phyloP scores from a whole-genome alignment of 2,797 vertebrate genomes.

The Chiroxiphia lanceolata region DNA sequence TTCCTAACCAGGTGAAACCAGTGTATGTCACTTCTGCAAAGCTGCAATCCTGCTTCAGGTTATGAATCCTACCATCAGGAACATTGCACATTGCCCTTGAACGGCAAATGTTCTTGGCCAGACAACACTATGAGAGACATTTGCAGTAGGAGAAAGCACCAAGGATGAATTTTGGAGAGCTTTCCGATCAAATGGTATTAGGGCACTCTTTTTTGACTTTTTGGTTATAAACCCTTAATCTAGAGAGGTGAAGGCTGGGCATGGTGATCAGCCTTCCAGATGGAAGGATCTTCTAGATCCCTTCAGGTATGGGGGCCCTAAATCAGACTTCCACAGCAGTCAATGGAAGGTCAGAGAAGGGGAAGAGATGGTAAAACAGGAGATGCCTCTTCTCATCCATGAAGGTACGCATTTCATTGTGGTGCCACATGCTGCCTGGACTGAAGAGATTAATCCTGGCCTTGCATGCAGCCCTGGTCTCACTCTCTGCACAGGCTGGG shows the following conservation, averaged over 20 bases:
- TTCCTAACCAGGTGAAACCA: not conserved
- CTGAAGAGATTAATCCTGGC: not conserved
- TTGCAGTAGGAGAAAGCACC: not conserved
- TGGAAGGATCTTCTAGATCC: not conserved
- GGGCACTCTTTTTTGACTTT: not conserved
- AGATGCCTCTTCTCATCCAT: not conserved
- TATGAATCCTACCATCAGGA: not conserved
- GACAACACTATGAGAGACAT: not conserved
- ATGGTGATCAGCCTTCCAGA: not conserved
- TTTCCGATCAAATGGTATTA: not conserved
- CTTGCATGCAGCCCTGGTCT: not conserved
- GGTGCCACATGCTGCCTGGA: rapidly evolving
- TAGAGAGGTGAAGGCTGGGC: not conserved
- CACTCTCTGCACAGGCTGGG: not conserved
- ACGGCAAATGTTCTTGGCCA: not conserved
- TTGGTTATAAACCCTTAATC: not conserved
- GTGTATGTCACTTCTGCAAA: not conserved
- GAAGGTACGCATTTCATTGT: not conserved
- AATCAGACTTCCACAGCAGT: not conserved
- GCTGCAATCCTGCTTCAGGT: not conserved
- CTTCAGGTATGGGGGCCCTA: not conserved
- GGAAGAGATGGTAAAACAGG: not conserved
- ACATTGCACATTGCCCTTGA: not conserved
- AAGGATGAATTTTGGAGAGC: not conserved
- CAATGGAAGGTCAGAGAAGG: not conserved